Percentiles rank a stretch among this genome's conserved stretches.
phyloP scores from a whole-genome alignment of 2,888 invertebrate genomes.

The Nephrotoma appendiculata region DNA sequence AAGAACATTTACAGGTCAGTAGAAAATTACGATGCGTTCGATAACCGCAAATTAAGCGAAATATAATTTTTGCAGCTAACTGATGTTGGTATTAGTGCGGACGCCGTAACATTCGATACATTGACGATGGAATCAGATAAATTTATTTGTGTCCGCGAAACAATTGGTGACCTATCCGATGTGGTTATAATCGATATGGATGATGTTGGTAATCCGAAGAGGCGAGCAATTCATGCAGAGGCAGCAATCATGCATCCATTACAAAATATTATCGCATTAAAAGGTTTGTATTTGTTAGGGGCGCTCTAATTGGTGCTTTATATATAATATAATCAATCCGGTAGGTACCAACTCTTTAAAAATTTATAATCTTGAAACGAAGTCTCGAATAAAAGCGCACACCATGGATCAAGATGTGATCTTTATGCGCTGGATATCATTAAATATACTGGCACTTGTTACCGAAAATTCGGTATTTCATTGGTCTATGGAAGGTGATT shows the following conservation, averaged over 20 bases:
- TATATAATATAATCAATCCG: not conserved
- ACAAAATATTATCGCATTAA: slow-evolving; percentile 93
- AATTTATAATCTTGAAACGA: slow-evolving; percentile 99
- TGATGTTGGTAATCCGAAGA: slow-evolving; percentile 85
- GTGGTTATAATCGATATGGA: slow-evolving; percentile 98
- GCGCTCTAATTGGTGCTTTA: not conserved
- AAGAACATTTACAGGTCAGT: slow-evolving; percentile 96
- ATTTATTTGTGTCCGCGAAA: slow-evolving; percentile 96
- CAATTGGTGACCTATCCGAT: slow-evolving; percentile 88
- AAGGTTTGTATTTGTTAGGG: slow-evolving; percentile 49
- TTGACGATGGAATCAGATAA: slow-evolving; percentile 99
- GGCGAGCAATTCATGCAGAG: slow-evolving; percentile 94
- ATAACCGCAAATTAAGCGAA: not conserved
- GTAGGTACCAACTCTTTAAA: slow-evolving; percentile 90
- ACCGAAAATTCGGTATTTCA: slow-evolving; percentile 93
- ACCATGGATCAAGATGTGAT: slow-evolving; percentile 92
- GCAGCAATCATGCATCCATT: slow-evolving; percentile 99
- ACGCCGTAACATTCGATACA: slow-evolving; percentile 94
- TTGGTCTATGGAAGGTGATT: slow-evolving; percentile 98
- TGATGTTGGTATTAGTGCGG: slow-evolving; percentile 92
- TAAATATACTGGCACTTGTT: slow-evolving; percentile 89
- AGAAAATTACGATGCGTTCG: not conserved
- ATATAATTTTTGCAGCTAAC: slow-evolving; percentile 55
- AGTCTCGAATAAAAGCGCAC: slow-evolving; percentile 97
- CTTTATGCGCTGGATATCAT: slow-evolving; percentile 99